These are phyloP conservation scores for Erinaceus europaeus DNA, from an alignment of 2,113 vertebrate species.

Conservation along the genomic window DNA sequence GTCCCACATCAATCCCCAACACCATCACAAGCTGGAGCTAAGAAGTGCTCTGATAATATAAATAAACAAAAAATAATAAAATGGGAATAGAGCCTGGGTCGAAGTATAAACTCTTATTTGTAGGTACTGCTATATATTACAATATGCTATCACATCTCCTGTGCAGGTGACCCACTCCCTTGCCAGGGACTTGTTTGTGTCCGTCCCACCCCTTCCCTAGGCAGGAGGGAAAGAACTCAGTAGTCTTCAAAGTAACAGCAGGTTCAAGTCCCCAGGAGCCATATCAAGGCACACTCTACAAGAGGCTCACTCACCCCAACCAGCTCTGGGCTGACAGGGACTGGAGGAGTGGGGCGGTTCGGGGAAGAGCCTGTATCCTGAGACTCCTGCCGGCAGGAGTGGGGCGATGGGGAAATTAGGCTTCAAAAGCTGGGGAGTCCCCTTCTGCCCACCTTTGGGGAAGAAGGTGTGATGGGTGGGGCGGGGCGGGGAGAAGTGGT, in stretches of 20 bases:
- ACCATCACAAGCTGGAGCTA: no score
- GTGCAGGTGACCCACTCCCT: background rate
- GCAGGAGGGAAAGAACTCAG: conserved; percentile 18
- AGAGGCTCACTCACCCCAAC: background rate
- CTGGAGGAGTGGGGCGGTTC: background rate
- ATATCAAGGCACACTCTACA: background rate
- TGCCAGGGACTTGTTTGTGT: background rate
- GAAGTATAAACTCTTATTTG: conserved; percentile 61
- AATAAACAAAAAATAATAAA: no score
- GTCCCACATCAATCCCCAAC: no score
- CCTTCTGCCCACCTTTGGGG: background rate
- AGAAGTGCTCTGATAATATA: no score
- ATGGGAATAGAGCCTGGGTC: conserved; percentile 2
- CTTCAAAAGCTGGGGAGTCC: background rate
- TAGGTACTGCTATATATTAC: conserved; percentile 54
- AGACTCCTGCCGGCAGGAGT: conserved; percentile 64
- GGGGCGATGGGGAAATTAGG: background rate
- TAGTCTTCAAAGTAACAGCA: conserved; percentile 53
- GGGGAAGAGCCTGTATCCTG: background rate
- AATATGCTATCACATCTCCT: background rate
- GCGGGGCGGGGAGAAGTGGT: no score
- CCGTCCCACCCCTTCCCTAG: background rate
- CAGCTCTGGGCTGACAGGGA: background rate
- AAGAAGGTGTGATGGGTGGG: background rate
- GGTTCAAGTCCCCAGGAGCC: background rate